Evolutionary conservation across 2,113 vertebrate species (phyloP).

Genomic region (Glaucidium brasilianum): DNA sequence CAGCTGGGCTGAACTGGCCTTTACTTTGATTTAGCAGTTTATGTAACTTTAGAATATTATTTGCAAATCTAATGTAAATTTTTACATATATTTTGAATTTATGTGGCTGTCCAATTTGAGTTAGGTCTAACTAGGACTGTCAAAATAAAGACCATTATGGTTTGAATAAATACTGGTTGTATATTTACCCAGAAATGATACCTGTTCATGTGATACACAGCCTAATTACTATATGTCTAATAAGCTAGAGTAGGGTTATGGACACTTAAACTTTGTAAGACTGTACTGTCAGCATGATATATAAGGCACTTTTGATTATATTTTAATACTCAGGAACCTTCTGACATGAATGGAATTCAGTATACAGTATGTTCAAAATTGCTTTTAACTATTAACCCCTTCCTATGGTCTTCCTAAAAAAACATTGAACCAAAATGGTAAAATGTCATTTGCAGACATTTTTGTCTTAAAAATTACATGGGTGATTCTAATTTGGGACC

Average conservation of each 20-base stretch:
- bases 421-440: neutral
- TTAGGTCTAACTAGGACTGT: neutral
- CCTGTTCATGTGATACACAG: neutral
- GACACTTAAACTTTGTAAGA: neutral
- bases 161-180: neutral
- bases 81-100: neutral
- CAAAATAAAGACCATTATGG: neutral
- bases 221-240: neutral
- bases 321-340: neutral
- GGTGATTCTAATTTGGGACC: neutral
- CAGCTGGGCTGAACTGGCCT: neutral
- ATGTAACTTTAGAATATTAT: neutral
- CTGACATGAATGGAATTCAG: neutral
- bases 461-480: neutral
- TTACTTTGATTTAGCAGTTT: neutral
- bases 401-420: neutral
- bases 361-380: neutral
- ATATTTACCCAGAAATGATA: neutral
- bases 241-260: neutral
- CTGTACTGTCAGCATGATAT: neutral
- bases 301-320: neutral
- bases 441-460: neutral
- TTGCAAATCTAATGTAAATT: neutral
- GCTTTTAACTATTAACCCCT: neutral
- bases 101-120: neutral